A percentile compares a stretch with the other conserved stretches of the same genome.
phyloP scores from a whole-genome alignment of 2,797 vertebrate species.

The Pristis pectinata region DNA sequence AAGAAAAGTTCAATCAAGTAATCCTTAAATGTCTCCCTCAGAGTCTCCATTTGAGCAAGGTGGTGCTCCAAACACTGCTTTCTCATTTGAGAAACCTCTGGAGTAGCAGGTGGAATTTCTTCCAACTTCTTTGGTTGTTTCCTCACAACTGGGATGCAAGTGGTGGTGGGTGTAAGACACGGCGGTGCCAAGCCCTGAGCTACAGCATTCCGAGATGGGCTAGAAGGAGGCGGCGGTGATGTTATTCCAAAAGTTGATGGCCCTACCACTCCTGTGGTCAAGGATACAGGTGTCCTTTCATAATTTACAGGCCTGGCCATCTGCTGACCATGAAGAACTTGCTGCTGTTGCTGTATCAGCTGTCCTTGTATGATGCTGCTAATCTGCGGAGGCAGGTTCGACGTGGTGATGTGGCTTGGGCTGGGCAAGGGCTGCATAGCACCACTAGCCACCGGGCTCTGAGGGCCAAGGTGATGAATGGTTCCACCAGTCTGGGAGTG shows the following conservation, averaged over 20 bases:
- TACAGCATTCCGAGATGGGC: conserved; percentile 73
- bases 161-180: conserved; percentile 63
- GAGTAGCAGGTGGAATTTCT: conserved; percentile 84
- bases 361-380: conserved; percentile 96
- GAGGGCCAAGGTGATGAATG: conserved; percentile 88
- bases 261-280: conserved; percentile 70
- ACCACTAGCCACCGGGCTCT: conserved; percentile 79
- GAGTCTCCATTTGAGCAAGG: conserved; percentile 78
- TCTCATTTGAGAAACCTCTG: conserved; percentile 83
- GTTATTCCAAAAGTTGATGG: conserved; percentile 71
- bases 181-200: conserved; percentile 69
- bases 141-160: conserved; percentile 58
- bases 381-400: conserved; percentile 90
- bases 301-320: conserved; percentile 68
- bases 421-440: conserved; percentile 72
- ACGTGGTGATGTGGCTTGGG: conserved; percentile 84
- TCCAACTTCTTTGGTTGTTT: conserved; percentile 81
- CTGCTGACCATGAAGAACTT: conserved; percentile 60
- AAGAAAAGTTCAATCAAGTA: conserved; percentile 92
- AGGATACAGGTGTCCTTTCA: conserved; percentile 69
- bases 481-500: conserved; percentile 90
- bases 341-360: conserved; percentile 69
- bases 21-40: conserved; percentile 88
- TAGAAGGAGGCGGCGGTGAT: conserved; percentile 75
- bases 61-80: conserved; percentile 91